Percentiles rank a stretch among this genome's conserved stretches.
Conservation (phyloP, 1,140 invertebrate species). For the Thaumetopoea pityocampa region DNA sequence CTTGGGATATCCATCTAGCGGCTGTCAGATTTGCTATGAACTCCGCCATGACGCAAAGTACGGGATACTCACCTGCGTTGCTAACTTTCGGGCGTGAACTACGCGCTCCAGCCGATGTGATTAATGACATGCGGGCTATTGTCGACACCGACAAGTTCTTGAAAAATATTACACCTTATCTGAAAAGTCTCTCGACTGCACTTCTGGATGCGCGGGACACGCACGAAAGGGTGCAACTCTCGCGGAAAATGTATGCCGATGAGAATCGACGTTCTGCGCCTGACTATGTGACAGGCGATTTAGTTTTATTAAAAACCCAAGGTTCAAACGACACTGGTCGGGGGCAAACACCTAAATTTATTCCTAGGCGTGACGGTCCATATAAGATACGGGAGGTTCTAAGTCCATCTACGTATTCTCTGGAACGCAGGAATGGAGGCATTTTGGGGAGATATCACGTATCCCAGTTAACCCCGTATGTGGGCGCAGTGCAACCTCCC, state of each 20-base stretch:
- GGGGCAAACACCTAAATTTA: slow-evolving; percentile 41
- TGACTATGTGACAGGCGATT: slow-evolving; percentile 26
- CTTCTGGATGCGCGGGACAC: slow-evolving; percentile 25
- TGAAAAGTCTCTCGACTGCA: slow-evolving; percentile 26
- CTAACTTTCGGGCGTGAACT: slow-evolving; percentile 45
- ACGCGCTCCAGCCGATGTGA: slow-evolving; percentile 13
- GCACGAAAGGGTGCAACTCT: slow-evolving; percentile 19
- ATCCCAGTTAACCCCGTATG: too few species aligned
- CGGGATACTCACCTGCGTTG: slow-evolving; percentile 56
- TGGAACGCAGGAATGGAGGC: too few species aligned
- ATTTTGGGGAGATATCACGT: too few species aligned
- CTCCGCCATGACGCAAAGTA: slow-evolving; percentile 43
- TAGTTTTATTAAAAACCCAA: slow-evolving; percentile 39
- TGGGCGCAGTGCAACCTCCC: too few species aligned
- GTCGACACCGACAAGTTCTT: slow-evolving; percentile 28
- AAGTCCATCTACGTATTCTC: too few species aligned
- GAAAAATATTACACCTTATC: slow-evolving; percentile 26
- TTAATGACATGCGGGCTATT: slow-evolving; percentile 25
- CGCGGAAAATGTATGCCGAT: slow-evolving; percentile 22
- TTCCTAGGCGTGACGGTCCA: slow-evolving; percentile 43
- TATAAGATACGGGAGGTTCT: slow-evolving; percentile 17
- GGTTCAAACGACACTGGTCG: slow-evolving; percentile 27
- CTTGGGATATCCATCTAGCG: too few species aligned
- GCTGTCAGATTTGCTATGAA: slow-evolving; percentile 64
- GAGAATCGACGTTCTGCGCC: slow-evolving; percentile 17